A percentile compares a stretch with the other conserved stretches of the same genome.
phyloP scores from a whole-genome alignment of 2,113 vertebrate genomes.

The Pipra filicauda region DNA sequence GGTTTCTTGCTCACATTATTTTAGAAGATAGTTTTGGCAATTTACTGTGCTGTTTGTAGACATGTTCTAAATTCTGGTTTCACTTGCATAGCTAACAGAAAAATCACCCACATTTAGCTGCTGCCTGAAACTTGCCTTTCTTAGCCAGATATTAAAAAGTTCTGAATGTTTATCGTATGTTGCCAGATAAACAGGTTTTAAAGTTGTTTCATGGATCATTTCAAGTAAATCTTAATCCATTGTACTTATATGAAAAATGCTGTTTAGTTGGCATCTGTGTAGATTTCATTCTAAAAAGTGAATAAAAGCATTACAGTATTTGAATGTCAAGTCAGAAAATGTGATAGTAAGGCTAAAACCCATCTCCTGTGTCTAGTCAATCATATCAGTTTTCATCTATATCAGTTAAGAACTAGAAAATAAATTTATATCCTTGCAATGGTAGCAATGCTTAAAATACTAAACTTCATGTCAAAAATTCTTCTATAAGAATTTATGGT shows the following conservation, averaged over 20 bases:
- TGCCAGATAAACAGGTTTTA: neutral
- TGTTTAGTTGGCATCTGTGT: neutral
- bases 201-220: neutral
- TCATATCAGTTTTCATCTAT: neutral
- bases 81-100: neutral
- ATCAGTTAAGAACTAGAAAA: neutral
- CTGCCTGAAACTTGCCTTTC: neutral
- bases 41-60: neutral
- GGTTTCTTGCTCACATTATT: neutral
- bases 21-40: neutral
- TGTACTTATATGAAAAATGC: neutral
- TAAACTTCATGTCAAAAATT: neutral
- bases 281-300: neutral
- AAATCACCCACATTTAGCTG: neutral
- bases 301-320: neutral
- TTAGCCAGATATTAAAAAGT: neutral
- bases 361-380: neutral
- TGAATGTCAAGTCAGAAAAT: neutral
- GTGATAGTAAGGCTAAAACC: neutral
- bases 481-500: neutral
- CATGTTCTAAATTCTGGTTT: neutral
- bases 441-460: neutral
- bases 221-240: neutral
- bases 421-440: neutral
- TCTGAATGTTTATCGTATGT: neutral